These are phyloP conservation scores for Trinectes maculatus DNA, from an alignment of 2,113 vertebrate species.

Conservation along the genomic window DNA sequence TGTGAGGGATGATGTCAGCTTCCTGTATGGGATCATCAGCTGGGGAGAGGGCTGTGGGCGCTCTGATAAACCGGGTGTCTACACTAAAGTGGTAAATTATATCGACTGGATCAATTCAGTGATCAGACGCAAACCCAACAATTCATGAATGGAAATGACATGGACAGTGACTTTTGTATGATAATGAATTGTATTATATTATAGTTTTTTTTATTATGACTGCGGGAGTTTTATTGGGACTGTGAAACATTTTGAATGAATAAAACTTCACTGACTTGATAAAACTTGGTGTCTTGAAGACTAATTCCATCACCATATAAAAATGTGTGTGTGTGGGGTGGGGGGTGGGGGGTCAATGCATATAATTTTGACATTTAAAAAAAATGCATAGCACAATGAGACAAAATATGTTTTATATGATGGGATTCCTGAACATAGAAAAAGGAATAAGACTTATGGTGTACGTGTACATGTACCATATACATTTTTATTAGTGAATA, in stretches of 20 bases:
- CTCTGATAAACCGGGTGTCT: conserved; percentile 89
- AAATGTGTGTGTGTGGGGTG: too few species aligned
- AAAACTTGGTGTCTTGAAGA: conserved; percentile 16
- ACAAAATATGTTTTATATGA: too few species aligned
- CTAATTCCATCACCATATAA: too few species aligned
- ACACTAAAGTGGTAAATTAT: conserved; percentile 90
- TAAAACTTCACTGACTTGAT: conserved; percentile 63
- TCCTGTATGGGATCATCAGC: conserved; percentile 92
- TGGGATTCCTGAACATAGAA: too few species aligned
- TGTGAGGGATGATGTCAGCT: conserved; percentile 80
- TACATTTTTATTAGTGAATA: too few species aligned
- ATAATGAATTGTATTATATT: conserved; percentile 29
- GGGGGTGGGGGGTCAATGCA: too few species aligned
- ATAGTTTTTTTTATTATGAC: conserved; percentile 13
- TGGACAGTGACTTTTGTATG: conserved; percentile 14
- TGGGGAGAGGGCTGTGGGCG: conserved; percentile 93
- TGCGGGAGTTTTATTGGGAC: conserved; percentile 47
- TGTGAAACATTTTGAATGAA: conserved; percentile 73
- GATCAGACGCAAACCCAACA: conserved; percentile 66
- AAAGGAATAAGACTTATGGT: too few species aligned
- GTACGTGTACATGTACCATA: too few species aligned
- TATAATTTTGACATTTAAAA: too few species aligned
- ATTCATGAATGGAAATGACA: conserved; percentile 18
- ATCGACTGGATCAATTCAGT: conserved; percentile 89
- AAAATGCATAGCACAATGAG: too few species aligned